Percentiles rank a stretch among this genome's conserved stretches.
Conservation (phyloP, 2,888 invertebrate species). For the Formica aserva region DNA sequence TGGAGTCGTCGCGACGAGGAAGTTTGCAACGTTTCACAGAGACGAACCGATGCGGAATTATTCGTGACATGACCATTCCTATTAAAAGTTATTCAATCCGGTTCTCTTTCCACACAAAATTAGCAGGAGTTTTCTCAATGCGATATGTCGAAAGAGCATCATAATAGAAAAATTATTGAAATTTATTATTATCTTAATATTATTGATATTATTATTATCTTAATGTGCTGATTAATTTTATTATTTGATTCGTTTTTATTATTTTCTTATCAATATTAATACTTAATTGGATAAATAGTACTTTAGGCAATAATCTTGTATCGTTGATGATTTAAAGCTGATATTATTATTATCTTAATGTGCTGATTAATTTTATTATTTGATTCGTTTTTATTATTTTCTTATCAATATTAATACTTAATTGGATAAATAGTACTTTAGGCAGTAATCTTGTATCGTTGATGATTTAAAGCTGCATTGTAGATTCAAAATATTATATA, state of each 20-base stretch:
- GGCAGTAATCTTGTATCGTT: background rate
- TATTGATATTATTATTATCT: background rate
- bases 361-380: background rate
- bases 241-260: background rate
- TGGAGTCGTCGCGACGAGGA: conserved; percentile 61
- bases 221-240: background rate
- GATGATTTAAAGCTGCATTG: background rate
- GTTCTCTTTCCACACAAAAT: background rate
- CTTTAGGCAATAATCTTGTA: background rate
- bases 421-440: background rate
- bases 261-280: background rate
- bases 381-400: background rate
- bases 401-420: background rate
- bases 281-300: background rate
- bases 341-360: background rate
- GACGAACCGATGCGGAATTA: conserved; percentile 7
- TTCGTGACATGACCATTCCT: background rate
- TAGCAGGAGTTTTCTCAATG: background rate
- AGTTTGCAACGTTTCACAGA: conserved; percentile 22
- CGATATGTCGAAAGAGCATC: background rate
- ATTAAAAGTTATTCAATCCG: background rate
- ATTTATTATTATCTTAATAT: conserved; percentile 5
- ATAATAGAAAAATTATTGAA: background rate
- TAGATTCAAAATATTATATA: background rate
- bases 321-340: background rate